Evolutionary conservation across 1,140 invertebrate genomes (phyloP), one percentile per base, ranked within the genome.

Genomic region (Camponotus floridanus): DNA sequence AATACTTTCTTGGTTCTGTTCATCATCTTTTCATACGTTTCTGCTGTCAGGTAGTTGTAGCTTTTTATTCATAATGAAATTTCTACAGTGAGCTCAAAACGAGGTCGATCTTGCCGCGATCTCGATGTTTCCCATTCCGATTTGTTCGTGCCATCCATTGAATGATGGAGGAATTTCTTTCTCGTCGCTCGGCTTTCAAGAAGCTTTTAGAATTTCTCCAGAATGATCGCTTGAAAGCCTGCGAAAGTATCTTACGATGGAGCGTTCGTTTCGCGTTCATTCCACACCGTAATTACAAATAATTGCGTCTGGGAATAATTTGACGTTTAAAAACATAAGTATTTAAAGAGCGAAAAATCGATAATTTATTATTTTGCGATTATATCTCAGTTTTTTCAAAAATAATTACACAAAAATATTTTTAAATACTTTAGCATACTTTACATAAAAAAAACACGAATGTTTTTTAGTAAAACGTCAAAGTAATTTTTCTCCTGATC

Each of bases 221-320:
- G 67, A 83, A 83, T 83, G 79, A 83, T 83, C 79, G 68, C 68
- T 61, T 83, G 79, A 83, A 83, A 83, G 79, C 68, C 68, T 68
- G 39, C 39, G 68, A 83, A 83, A 83, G 55, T 83, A 83, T 83
- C 79, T 83, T 74, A 83, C 45, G 68, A 61, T 74, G 55, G 68
- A 74, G n/a, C 55, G 55, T 83, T 83, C 79, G 68, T 74, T 73
- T 83, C 67, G 79, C 79, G 79, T 74, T 83, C 31, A 83, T 83
- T 83, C 79, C 79, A 55, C 79, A 55, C 42, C 55, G 79, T 83
- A 83, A 83, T 83, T 83, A 73, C 68, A 39, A 83, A 83, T 80
- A 80, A 80, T 83, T 70, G 55, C 70, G 39, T 74, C 42, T 74
- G 55, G 51, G 59, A 48, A 57, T 74, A 74, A 74, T 61, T 83